These are phyloP conservation scores for Limnephilus rhombicus DNA, from an alignment of 2,888 invertebrate species.

Conservation along the genomic window DNA sequence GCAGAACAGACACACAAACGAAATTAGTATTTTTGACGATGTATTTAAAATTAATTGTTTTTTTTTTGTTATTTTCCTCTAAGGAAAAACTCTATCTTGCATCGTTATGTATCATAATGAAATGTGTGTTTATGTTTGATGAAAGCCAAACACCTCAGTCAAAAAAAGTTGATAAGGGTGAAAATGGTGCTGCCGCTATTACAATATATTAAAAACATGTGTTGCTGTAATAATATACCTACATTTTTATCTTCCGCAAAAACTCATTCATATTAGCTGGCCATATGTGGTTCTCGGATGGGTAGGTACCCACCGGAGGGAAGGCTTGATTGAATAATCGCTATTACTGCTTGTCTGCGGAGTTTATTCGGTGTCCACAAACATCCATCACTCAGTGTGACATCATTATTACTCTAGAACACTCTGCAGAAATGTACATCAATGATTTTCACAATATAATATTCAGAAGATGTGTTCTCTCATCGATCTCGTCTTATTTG, in stretches of 20 bases:
- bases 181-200: not conserved
- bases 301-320: not conserved
- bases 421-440: not conserved
- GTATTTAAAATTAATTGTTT: not conserved
- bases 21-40: no score
- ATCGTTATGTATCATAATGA: not conserved
- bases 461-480: not conserved
- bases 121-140: not conserved
- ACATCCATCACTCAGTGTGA: not conserved
- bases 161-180: not conserved
- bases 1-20: no score
- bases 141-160: not conserved
- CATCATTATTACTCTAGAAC: not conserved
- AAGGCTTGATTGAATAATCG: not conserved
- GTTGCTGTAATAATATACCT: not conserved
- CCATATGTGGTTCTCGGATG: not conserved
- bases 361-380: not conserved
- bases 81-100: not conserved
- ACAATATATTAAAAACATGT: not conserved
- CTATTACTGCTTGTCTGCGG: not conserved
- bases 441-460: not conserved
- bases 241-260: not conserved
- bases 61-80: not conserved
- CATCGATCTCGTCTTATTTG: not conserved
- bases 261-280: not conserved